Conservation (phyloP, 2,113 vertebrate genomes). For the Cryptomyrus ogoouensis region DNA sequence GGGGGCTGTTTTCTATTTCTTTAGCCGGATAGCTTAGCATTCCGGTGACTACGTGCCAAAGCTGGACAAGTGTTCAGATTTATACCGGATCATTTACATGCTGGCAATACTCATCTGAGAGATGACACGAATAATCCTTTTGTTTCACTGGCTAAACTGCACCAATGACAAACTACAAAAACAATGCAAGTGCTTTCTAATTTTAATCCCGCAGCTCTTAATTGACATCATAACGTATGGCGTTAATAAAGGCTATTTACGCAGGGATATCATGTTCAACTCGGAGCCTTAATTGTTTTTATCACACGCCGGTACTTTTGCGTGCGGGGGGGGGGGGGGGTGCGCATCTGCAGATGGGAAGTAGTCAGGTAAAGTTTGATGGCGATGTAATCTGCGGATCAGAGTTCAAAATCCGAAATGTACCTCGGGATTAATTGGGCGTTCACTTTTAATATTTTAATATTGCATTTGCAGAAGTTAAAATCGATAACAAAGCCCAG, state of each 20-base stretch:
- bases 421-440: background rate
- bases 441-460: background rate
- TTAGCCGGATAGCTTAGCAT: slow-evolving; percentile 8
- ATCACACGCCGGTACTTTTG: background rate
- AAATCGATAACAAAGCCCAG: background rate
- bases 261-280: background rate
- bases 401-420: background rate
- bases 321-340: background rate
- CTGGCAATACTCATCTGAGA: background rate
- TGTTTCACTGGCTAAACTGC: background rate
- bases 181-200: background rate
- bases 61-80: slow-evolving; percentile 17
- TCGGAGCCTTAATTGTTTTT: background rate
- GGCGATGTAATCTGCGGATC: background rate
- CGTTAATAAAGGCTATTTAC: background rate
- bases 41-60: slow-evolving; percentile 2
- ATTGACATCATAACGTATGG: background rate
- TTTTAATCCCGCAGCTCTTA: background rate
- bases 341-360: background rate
- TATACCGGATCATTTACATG: background rate
- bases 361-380: background rate
- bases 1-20: background rate
- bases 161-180: background rate
- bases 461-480: background rate
- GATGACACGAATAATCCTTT: background rate